Evolutionary conservation across 2,113 vertebrate genomes (phyloP).

Genomic region (Tamias sibiricus): DNA sequence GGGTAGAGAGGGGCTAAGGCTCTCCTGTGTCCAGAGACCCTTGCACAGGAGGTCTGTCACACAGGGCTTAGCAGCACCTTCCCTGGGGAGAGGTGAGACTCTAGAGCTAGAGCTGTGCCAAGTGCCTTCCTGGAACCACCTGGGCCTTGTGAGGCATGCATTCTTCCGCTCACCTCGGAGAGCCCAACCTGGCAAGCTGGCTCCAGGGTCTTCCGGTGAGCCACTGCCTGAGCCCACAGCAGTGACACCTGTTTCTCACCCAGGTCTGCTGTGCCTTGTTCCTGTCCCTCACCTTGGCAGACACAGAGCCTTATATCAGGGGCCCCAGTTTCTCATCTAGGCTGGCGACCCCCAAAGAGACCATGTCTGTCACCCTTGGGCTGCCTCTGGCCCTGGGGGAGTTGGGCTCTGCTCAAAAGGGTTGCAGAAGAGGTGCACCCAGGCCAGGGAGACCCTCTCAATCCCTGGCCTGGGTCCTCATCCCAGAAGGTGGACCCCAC

Average conservation of each 20-base stretch:
- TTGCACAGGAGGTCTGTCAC: background rate
- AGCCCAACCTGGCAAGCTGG: background rate
- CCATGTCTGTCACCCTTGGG: background rate
- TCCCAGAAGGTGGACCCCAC: background rate
- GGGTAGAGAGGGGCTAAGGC: background rate
- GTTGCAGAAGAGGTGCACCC: background rate
- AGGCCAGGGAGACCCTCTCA: background rate
- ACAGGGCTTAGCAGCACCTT: background rate
- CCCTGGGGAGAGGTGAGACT: background rate
- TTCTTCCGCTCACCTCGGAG: background rate
- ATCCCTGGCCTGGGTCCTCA: background rate
- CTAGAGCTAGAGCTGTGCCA: background rate
- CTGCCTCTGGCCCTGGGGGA: background rate
- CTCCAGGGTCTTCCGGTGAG: background rate
- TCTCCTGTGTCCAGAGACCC: background rate
- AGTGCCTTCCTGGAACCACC: background rate
- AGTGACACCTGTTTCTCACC: too few species aligned
- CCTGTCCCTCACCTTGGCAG: background rate
- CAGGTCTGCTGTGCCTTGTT: background rate
- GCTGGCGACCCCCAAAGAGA: too few species aligned
- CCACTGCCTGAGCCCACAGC: background rate
- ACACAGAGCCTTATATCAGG: background rate
- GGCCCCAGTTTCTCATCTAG: background rate
- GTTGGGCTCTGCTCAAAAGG: background rate
- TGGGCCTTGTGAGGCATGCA: fast-evolving